These are phyloP conservation scores for Pyralis farinalis DNA, from an alignment of 2,888 invertebrate genomes.

Conservation along the genomic window DNA sequence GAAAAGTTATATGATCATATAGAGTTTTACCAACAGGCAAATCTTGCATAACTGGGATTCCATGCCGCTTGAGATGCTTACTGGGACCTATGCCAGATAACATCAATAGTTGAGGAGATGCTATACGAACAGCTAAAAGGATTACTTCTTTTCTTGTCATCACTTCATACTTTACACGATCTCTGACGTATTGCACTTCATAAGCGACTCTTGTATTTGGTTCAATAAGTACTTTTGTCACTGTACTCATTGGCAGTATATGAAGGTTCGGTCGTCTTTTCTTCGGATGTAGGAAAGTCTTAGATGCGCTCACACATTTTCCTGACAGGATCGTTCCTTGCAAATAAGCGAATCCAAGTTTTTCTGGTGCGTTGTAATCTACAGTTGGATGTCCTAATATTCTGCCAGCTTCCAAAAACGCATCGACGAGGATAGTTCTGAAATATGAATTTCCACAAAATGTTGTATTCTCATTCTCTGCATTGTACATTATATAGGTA, in stretches of 20 bases:
- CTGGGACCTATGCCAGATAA: slow-evolving; percentile 86
- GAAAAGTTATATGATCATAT: slow-evolving; percentile 83
- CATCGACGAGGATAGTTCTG: slow-evolving; percentile 76
- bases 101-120: slow-evolving; percentile 91
- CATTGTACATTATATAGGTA: too few relatives aligned
- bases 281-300: slow-evolving; percentile 80
- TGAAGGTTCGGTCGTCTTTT: slow-evolving; percentile 78
- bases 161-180: slow-evolving; percentile 59
- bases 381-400: slow-evolving; percentile 83
- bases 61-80: slow-evolving; percentile 73
- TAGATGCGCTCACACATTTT: slow-evolving; percentile 79
- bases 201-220: slow-evolving; percentile 61
- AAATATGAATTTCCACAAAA: not conserved
- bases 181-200: slow-evolving; percentile 77
- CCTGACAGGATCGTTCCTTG: slow-evolving; percentile 83
- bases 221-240: slow-evolving; percentile 78
- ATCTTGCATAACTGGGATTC: slow-evolving; percentile 80
- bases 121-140: slow-evolving; percentile 88
- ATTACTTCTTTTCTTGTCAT: slow-evolving; percentile 85
- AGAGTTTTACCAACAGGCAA: slow-evolving; percentile 83
- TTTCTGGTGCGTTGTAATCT: slow-evolving; percentile 84
- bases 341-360: slow-evolving; percentile 81
- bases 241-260: slow-evolving; percentile 75
- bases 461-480: too few relatives aligned
- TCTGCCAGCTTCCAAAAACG: slow-evolving; percentile 83